A percentile compares a stretch with the other conserved stretches of the same genome.
phyloP scores from a whole-genome alignment of 2,888 invertebrate species.

The Lysandra bellargus region DNA sequence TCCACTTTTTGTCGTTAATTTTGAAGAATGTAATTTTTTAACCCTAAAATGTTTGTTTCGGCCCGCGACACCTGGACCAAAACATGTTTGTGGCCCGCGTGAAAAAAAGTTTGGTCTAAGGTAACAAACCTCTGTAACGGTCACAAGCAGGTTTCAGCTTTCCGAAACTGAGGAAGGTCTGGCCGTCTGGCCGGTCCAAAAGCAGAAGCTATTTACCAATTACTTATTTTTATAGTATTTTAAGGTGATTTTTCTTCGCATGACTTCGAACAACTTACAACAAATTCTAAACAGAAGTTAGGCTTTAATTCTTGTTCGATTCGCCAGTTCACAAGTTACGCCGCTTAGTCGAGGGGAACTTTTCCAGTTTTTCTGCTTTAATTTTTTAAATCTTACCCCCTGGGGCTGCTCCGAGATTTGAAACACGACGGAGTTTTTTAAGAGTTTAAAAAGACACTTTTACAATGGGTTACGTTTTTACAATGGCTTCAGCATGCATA shows the following conservation, averaged over 20 bases:
- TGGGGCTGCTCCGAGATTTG: conserved; percentile 73
- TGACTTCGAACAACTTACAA: neutral
- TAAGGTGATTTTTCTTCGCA: neutral
- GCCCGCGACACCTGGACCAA: too few relatives aligned
- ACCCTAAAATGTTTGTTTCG: too few relatives aligned
- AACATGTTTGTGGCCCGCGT: too few relatives aligned
- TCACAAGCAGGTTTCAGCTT: too few relatives aligned
- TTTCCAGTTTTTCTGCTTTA: conserved; percentile 69
- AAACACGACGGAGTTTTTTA: conserved; percentile 67
- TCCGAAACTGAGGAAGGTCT: too few relatives aligned
- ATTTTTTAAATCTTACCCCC: conserved; percentile 71
- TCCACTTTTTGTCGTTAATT: too few relatives aligned
- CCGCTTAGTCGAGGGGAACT: conserved; percentile 58
- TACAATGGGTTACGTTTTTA: conserved; percentile 76
- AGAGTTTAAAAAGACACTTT: conserved; percentile 72
- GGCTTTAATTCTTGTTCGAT: conserved; percentile 42
- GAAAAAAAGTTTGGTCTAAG: too few relatives aligned
- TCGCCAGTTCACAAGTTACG: conserved; percentile 24
- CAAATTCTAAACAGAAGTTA: neutral
- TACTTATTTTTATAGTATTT: too few relatives aligned
- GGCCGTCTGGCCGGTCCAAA: too few relatives aligned
- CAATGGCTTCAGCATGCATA: conserved; percentile 64
- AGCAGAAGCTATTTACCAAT: too few relatives aligned
- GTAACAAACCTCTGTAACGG: too few relatives aligned
- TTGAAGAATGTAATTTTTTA: too few relatives aligned